phyloP scores from a whole-genome alignment of 1,140 invertebrate species.

The Hyphantria cunea region DNA sequence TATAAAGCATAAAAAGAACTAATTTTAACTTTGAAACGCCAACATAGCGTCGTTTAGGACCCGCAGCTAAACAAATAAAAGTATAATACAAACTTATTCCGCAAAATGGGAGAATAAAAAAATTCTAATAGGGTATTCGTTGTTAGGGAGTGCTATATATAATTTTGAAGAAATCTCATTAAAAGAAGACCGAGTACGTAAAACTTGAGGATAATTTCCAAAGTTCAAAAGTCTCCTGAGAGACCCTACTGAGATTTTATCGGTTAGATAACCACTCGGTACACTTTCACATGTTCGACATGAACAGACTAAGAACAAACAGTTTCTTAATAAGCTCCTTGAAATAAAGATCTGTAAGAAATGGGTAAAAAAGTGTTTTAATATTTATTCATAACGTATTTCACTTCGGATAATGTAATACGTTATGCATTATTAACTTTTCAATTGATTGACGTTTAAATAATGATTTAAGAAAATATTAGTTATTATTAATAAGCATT shows the following conservation, averaged over 20 bases:
- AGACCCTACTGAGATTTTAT: slow-evolving; percentile 18
- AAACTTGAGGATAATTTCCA: slow-evolving; percentile 24
- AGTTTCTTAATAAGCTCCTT: too few species aligned
- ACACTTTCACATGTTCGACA: slow-evolving; percentile 2
- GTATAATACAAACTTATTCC: slow-evolving; percentile 18
- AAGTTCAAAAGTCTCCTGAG: slow-evolving; percentile 25
- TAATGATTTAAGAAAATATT: too few species aligned
- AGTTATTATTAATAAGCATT: too few species aligned
- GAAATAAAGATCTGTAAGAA: too few species aligned
- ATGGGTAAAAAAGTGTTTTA: too few species aligned
- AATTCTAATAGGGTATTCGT: slow-evolving; percentile 23
- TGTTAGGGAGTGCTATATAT: slow-evolving; percentile 26
- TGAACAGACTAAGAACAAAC: not conserved
- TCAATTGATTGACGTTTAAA: too few species aligned
- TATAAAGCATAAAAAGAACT: not conserved
- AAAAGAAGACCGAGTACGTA: slow-evolving; percentile 25
- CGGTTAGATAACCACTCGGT: slow-evolving; percentile 11
- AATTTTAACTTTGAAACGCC: not conserved
- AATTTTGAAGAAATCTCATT: slow-evolving; percentile 30
- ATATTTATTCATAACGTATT: too few species aligned
- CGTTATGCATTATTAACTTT: too few species aligned
- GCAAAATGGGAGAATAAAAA: slow-evolving; percentile 4
- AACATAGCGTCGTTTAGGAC: not conserved
- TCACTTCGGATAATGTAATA: too few species aligned
- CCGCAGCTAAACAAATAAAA: slow-evolving; percentile 4